Evolutionary conservation across 2,888 invertebrate genomes (phyloP).

Genomic region (Drosophila sordidula): DNA sequence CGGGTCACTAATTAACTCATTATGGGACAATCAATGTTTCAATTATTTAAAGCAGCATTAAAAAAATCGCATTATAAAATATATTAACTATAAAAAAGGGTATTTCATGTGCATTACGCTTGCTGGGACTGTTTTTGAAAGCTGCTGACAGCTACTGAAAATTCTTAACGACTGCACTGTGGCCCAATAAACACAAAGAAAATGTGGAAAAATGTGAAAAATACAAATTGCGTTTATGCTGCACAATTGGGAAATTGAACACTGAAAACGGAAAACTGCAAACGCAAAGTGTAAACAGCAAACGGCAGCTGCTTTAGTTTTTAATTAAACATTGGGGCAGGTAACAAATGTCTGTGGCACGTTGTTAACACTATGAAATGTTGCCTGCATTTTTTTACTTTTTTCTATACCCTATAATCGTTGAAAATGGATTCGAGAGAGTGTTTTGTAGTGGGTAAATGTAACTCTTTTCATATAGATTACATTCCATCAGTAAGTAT

Average conservation of each 20-base stretch:
- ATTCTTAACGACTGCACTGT: constrained; percentile 41
- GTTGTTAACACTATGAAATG: constrained; percentile 37
- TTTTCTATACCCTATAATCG: background rate
- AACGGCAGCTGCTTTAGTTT: constrained; percentile 64
- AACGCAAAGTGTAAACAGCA: constrained; percentile 56
- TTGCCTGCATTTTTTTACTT: constrained; percentile 23
- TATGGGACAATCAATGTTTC: background rate
- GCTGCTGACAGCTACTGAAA: constrained; percentile 54
- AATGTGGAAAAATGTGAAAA: constrained; percentile 44
- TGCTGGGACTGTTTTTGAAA: background rate
- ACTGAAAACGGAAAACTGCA: constrained; percentile 39
- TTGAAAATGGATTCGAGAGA: background rate
- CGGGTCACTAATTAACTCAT: constrained; percentile 22
- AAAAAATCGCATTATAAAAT: too few species aligned
- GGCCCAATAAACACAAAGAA: constrained; percentile 34
- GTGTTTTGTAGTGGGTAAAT: background rate
- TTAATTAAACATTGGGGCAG: constrained; percentile 67
- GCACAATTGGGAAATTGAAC: constrained; percentile 52
- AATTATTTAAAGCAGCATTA: background rate
- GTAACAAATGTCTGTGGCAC: constrained; percentile 48
- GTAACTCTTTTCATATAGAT: too few species aligned
- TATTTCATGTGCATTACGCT: constrained; percentile 16
- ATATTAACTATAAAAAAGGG: constrained; percentile 5
- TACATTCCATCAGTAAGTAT: too few species aligned
- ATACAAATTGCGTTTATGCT: constrained; percentile 62